Base-by-base conservation (phyloP, 1,140 invertebrate genomes). In the Cephus cinctus region DNA sequence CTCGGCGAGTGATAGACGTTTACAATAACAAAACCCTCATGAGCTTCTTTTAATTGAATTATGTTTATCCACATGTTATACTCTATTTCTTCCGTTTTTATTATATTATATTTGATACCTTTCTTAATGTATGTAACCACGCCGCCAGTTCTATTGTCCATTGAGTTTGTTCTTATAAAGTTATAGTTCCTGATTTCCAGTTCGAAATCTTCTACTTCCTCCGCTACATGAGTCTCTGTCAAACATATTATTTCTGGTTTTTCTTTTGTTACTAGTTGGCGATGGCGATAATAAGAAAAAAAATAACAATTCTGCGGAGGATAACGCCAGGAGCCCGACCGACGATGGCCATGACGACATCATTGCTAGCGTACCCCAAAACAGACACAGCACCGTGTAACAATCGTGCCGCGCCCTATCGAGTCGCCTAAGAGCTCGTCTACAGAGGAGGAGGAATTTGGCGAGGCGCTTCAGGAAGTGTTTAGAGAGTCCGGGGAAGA, bases 221-320 rank as follows among this genome's bases (percentile, higher is more conserved):
- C 12, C 12, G 23, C 15, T 21, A 27, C 30, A 34, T 43, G 47
- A 11, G 47, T 49, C 35, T 43, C 47, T 5, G 47, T 49, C 18
- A 43, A 42, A 35, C 47, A 49, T 9, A 49, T 9, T 43, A 49
- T 16, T 11, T 49, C 21, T 32, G 47, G 40, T 30, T 40, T 45
- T 9, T 23, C 3, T 23, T 19, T 16, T 11, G 2, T 43, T 19
- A 39, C 8, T 22, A 43, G 5, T 5, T 34, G n/a, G n/a, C n/a
- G n/a, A n/a, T n/a, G n/a, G n/a, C n/a, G n/a, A n/a, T n/a, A n/a
- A n/a, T n/a, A n/a, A n/a, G n/a, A n/a, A n/a, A n/a, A n/a, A n/a
- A n/a, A n/a, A n/a, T n/a, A n/a, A n/a, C n/a, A n/a, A n/a, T n/a
- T n/a, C n/a, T n/a, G n/a, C n/a, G n/a, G n/a, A n/a, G n/a, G n/a